Percentiles rank a stretch among this genome's conserved stretches.
Evolutionary conservation across 2,113 vertebrate genomes (phyloP).

Genomic region (Chloropsis hardwickii): DNA sequence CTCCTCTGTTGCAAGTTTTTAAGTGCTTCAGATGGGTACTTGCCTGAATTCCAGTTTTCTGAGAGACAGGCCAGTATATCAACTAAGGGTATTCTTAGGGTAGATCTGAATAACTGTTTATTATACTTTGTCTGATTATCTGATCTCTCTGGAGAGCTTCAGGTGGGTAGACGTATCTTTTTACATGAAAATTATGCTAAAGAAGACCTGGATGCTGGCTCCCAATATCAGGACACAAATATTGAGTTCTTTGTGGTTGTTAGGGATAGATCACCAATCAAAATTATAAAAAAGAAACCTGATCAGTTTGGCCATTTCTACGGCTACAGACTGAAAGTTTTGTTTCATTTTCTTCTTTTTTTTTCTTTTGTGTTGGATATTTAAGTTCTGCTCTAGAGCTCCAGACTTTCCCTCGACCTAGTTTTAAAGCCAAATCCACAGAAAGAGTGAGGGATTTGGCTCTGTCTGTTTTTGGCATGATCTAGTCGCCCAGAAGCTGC

Average conservation of each 20-base stretch:
- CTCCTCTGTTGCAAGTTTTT: neutral
- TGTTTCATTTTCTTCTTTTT: too few species aligned
- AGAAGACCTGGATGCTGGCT: neutral
- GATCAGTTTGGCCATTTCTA: neutral
- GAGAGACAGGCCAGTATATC: neutral
- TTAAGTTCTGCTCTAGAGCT: neutral
- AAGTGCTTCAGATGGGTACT: neutral
- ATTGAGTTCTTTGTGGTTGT: neutral
- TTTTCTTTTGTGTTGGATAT: neutral
- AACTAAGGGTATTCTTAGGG: neutral
- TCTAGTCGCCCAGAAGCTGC: neutral
- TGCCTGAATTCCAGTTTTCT: neutral
- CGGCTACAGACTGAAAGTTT: rapidly evolving
- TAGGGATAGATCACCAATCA: neutral
- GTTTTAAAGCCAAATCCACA: neutral
- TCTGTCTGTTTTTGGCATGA: neutral
- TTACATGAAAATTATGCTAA: neutral
- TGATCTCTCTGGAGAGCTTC: neutral
- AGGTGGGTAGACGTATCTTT: neutral
- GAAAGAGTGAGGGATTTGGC: rapidly evolving
- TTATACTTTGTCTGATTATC: neutral
- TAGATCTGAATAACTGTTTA: neutral
- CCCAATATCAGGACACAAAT: neutral
- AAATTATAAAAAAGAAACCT: neutral
- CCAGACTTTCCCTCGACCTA: rapidly evolving